A percentile compares a stretch with the other conserved stretches of the same genome.
Conservation (phyloP, 2,797 vertebrate species). For the Phylloscopus collybita region DNA sequence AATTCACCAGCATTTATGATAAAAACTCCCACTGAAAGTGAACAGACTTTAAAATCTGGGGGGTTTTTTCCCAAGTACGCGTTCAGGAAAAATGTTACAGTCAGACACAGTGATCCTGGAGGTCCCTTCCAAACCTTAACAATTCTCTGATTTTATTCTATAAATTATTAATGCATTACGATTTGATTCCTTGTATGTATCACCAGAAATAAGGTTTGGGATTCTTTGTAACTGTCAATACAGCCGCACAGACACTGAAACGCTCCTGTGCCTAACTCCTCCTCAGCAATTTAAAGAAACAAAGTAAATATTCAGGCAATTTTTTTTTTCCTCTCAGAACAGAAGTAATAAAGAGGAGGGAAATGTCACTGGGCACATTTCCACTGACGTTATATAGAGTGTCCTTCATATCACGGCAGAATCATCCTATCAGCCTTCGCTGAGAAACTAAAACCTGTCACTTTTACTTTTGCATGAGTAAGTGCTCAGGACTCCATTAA, state of each 20-base stretch:
- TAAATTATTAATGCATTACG: fast-evolving
- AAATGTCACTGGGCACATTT: neutral
- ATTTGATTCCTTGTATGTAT: neutral
- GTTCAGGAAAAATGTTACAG: neutral
- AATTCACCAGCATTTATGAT: neutral
- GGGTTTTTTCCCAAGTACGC: neutral
- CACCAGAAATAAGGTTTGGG: neutral
- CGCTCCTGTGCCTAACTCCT: neutral
- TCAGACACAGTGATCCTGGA: neutral
- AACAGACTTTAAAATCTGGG: neutral
- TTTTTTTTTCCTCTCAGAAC: neutral
- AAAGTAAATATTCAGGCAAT: neutral
- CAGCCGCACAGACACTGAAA: neutral
- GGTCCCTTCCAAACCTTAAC: neutral
- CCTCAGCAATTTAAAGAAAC: neutral
- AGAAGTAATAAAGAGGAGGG: neutral
- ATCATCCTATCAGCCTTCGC: neutral
- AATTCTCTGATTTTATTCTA: neutral
- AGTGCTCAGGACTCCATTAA: neutral
- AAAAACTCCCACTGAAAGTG: neutral
- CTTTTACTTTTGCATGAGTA: slow-evolving; percentile 3
- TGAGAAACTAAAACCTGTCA: slow-evolving; percentile 8
- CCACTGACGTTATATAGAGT: neutral
- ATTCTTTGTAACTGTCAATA: neutral
- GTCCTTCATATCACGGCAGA: neutral